Base-by-base conservation (phyloP, 37 sponge, comb jelly and placozoan genomes). In the Beroe ovata region DNA sequence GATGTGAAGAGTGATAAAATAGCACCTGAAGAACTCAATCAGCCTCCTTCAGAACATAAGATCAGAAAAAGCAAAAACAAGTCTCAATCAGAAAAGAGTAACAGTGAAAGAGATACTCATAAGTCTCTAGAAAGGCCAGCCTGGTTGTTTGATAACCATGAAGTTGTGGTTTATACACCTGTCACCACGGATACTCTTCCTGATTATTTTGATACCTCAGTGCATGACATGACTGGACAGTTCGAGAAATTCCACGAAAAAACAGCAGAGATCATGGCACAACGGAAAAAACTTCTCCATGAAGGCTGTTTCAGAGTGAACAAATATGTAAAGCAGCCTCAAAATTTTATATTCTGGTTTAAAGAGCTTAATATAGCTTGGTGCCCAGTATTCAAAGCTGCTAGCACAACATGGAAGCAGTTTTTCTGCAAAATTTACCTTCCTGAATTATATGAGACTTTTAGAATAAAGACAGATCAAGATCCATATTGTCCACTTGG, bases 351-450 rank as follows among this genome's bases (percentile, higher is more conserved):
- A 2, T 71, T 71, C 28, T 35, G 34, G 11, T 71, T 71, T 29
- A 19, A 21, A 6, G 71, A 71, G 28, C 71, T 71, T 6, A 71
- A 29, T 11, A 35, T 71, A 28, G 71, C 38, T 4, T 71, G 71
- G 71, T 71, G 71, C 38, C 71, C 71, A 38, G 71, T 71, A 20
- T 71, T 71, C 38, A 71, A 71, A 35, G 71, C 71, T 6, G 71
- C 71, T 4, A 71, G 71, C 20, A 71, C 71, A 20, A 71, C 29
- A 35, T 71, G 71, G 71, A 71, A 71, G 28, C 71, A 71, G 71
- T 71, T 71, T 29, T 71, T 71, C 36, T 71, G 71, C 34, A 71
- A 71, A 20, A 71, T 71, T 20, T 71, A 71, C 38, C 71, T 36
- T 29, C 71, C 71, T 30, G 71, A 29, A 30, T 35, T 71, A 6